These are phyloP conservation scores for Synergus japonicus DNA, from an alignment of 2,888 invertebrate genomes.

Conservation along the genomic window DNA sequence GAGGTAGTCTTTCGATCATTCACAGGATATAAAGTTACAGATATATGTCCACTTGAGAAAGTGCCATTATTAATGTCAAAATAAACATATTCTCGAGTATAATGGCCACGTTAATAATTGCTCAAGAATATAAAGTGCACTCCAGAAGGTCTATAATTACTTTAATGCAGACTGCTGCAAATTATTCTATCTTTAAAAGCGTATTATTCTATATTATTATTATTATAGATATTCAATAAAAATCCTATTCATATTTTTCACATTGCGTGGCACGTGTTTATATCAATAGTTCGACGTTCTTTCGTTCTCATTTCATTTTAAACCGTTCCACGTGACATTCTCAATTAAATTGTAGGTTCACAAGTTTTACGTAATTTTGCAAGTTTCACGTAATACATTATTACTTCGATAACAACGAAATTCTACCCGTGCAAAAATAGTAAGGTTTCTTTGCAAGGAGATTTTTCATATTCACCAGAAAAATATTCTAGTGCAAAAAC, in stretches of 20 bases:
- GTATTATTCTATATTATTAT: neutral
- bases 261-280: conserved; percentile 22
- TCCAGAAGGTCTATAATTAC: neutral
- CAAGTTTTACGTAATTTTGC: neutral
- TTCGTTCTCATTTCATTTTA: neutral
- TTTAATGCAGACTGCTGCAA: neutral
- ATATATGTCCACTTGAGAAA: conserved; percentile 57
- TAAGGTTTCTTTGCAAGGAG: neutral
- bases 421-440: neutral
- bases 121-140: conserved; percentile 35
- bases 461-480: neutral
- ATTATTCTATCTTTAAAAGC: neutral
- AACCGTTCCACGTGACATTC: conserved; percentile 25
- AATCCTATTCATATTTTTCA: neutral
- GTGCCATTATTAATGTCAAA: conserved; percentile 62
- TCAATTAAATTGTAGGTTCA: conserved; percentile 2
- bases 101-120: conserved; percentile 51
- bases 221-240: neutral
- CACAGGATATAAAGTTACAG: conserved; percentile 54
- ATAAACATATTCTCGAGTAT: conserved; percentile 61
- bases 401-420: neutral
- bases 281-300: neutral
- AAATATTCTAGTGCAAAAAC: too few species aligned
- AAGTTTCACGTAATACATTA: conserved; percentile 4
- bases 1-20: conserved; percentile 14